Evolutionary conservation across 2,797 vertebrate species (phyloP), one percentile per base, ranked within the genome.

Genomic region (Anguilla marmorata): DNA sequence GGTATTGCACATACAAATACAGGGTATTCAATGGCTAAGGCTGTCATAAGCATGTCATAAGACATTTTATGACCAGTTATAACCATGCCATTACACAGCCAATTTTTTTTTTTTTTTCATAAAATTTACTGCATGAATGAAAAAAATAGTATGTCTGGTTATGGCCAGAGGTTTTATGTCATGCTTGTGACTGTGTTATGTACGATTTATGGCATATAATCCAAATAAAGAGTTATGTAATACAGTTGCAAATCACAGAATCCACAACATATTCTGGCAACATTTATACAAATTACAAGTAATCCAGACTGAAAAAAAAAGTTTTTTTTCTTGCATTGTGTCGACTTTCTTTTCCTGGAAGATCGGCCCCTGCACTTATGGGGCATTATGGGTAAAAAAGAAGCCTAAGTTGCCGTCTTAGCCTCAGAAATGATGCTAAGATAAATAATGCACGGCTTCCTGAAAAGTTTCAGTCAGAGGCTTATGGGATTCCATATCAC

Each of bases 371-470:
- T 9, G 80, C 6, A 45, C 74, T 45, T 79, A 12, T 79, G 74
- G 37, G 37, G 69, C 69, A 79, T 74, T 12, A 5, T 74, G 74
- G 16, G 80, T 33, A 21, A 24, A 83, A 86, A 63, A n/a, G 4
- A 7, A 45, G 33, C 19, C 5, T 37, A 60, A 41, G 48, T 24
- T 60, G 14, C 27, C 50, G 52, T 5, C 56, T 16, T 7, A 52
- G 48, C 4, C n/a, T 52, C 48, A 84, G 24, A 84, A 84, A 84
- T 84, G 48, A 27, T 52, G 52, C 54, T 58, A 50, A 85, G 52
- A 85, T 58, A 86, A 48, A 86, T 66, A 86, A 66, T 66, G 21
- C 19, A 69, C 58, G 16, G 21, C 33, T 86, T 86, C 58, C 37
- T 69, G 30, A 37, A 69, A 86, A 66, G 85, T 66, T 86, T 69